Evolutionary conservation across 2,888 invertebrate species (phyloP), one percentile per base, ranked within the genome.

Genomic region (Blera fallax): DNA sequence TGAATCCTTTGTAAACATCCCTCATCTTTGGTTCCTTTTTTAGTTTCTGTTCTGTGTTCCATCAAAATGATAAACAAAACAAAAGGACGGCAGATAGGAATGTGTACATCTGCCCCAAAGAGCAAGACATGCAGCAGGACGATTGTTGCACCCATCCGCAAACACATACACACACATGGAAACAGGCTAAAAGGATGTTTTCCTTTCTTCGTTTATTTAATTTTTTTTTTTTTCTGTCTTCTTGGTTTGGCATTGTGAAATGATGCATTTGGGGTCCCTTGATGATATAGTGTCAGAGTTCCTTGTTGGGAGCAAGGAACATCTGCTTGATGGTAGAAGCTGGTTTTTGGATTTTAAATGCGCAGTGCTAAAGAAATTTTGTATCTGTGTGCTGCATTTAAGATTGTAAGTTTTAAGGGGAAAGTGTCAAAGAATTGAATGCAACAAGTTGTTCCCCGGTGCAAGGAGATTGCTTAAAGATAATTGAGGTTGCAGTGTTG

Each of bases 21-120:
- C 78, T 72, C 78, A 64, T 70, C 52, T 69, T 69, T 62, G 77
- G 58, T 73, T 62, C 52, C n/a, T 48, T 29, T 52, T 70, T 43
- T 24, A 11, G 32, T 24, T 5, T 54, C 18, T 27, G 8, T 43
- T 27, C 18, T 37, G 56, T 32, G 50, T 69, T 69, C 29, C n/a
- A 60, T 24, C 21, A 8, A 24, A 45, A 18, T 16, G 40, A 50
- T 29, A 72, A 72, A 37, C 21, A 69, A 16, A 62, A 58, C 54
- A 78, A 69, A 84, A 83, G 73, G 73, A 76, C 50, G 48, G 54
- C 58, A 73, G 65, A 58, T 56, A 50, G 79, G 79, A 84, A 84
- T 84, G 84, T 50, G 64, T 50, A 80, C 84, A 84, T 84, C 84
- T 84, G 84, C 84, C 64, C 80, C 80, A 76, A 79, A 34, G 65